phyloP scores from a whole-genome alignment of 2,113 vertebrate species.

The Australoheros scitulus region DNA sequence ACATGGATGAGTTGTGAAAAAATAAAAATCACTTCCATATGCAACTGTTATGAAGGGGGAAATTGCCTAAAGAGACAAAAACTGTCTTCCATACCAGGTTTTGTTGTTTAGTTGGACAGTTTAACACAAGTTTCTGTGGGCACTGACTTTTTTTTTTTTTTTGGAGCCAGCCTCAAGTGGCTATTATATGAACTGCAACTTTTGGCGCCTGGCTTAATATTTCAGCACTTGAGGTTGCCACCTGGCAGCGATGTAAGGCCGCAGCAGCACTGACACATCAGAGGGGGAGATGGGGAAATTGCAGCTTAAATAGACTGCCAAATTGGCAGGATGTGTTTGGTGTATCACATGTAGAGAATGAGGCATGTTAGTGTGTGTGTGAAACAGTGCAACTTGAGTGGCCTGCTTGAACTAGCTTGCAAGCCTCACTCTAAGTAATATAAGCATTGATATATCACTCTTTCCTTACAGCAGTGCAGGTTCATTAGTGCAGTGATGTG shows the following conservation, averaged over 20 bases:
- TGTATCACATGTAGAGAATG: not conserved
- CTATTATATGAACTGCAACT: constrained; percentile 3
- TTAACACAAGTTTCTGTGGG: not conserved
- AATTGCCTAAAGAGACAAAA: not conserved
- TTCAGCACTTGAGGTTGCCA: not conserved
- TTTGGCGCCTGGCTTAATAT: not conserved
- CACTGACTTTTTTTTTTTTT: not conserved
- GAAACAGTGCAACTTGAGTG: not conserved
- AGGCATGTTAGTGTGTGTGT: not conserved
- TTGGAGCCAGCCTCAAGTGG: not conserved
- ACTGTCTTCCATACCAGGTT: not conserved
- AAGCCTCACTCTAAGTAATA: not conserved
- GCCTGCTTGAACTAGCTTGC: not conserved
- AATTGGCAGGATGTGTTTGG: not conserved
- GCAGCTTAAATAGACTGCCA: not conserved
- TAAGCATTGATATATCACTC: not conserved
- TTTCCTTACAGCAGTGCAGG: not conserved
- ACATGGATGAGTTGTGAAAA: no score
- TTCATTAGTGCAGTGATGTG: not conserved
- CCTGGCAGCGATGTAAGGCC: not conserved
- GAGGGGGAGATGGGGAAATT: not conserved
- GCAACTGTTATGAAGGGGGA: not conserved
- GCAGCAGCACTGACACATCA: not conserved
- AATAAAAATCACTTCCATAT: no score
- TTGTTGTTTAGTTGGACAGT: not conserved